phyloP scores from a whole-genome alignment of 1,140 invertebrate genomes.

The Varroa destructor region DNA sequence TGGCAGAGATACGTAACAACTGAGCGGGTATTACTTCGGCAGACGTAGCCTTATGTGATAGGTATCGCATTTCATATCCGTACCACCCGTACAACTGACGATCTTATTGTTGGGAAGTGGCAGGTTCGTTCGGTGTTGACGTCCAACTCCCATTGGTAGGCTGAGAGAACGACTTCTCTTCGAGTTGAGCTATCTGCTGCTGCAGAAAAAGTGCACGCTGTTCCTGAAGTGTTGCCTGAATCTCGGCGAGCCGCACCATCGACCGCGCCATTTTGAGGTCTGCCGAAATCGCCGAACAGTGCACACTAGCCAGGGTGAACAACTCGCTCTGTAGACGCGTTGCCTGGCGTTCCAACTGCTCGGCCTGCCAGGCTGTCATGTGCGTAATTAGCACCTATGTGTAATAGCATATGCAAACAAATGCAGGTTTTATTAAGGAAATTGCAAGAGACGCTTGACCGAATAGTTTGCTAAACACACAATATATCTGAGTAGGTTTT shows the following conservation, averaged over 20 bases:
- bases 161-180: conserved; percentile 27
- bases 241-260: conserved; percentile 82
- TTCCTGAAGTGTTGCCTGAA: conserved; percentile 88
- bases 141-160: background rate
- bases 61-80: background rate
- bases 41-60: too few species aligned
- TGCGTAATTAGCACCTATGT: conserved; percentile 63
- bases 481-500: too few species aligned
- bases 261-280: conserved; percentile 87
- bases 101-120: too few species aligned
- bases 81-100: background rate
- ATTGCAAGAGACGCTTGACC: too few species aligned
- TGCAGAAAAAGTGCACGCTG: conserved; percentile 50
- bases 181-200: conserved; percentile 27
- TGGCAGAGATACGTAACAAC: too few species aligned
- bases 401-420: too few species aligned
- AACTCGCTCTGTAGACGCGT: conserved; percentile 54
- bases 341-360: conserved; percentile 83
- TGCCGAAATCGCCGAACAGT: conserved; percentile 80
- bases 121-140: too few species aligned
- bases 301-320: conserved; percentile 65
- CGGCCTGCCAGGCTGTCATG: conserved; percentile 78
- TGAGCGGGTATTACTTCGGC: too few species aligned
- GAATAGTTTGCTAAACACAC: too few species aligned
- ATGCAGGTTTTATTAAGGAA: too few species aligned